Evolutionary conservation across 2,888 invertebrate genomes (phyloP), one percentile per base, ranked within the genome.

Genomic region (Trachelus troglodyta): DNA sequence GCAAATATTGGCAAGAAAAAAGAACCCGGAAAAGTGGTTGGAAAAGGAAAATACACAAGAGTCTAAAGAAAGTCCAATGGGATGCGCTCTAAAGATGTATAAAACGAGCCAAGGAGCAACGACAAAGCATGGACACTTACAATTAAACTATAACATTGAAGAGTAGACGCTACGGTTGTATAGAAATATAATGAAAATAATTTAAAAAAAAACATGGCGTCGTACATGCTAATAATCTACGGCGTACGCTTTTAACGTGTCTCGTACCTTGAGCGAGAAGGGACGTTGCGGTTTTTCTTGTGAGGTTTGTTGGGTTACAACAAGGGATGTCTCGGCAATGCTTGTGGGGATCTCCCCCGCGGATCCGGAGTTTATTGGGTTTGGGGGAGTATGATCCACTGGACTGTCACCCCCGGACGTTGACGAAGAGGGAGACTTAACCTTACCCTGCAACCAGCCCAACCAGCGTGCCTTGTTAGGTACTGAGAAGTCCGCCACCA

Each of bases 181-280:
- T 34, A 34, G 79, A 80, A 76, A 76, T 34, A 77, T 82, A 79
- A 83, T 69, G 77, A 85, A 82, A 84, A 84, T 83, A 81, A 83
- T 83, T 79, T 81, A 77, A 83, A 83, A 84, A n/a, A n/a, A 80
- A 78, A 34, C 75, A 74, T 80, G 23, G 82, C 77, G 76, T 40
- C 23, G 23, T 9, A 9, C 56, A 74, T 69, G 34, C 75, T 34
- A 40, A 15, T 23, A 74, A 15, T 34, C 76, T 34, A 56, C 30
- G 56, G 35, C 30, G 34, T 9, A 56, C 56, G 56, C 56, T 56
- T 56, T 23, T 56, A 56, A 56, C 56, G 56, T 56, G 56, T 82
- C 73, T 83, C 86, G 89, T 93, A 94, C 94, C 94, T 94, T 93
- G 87, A 94, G 92, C 84, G 94, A 93, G 91, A 93, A 93, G 87